Base-by-base conservation (phyloP, 2,113 vertebrate genomes). In the Ploceus nigricollis region DNA sequence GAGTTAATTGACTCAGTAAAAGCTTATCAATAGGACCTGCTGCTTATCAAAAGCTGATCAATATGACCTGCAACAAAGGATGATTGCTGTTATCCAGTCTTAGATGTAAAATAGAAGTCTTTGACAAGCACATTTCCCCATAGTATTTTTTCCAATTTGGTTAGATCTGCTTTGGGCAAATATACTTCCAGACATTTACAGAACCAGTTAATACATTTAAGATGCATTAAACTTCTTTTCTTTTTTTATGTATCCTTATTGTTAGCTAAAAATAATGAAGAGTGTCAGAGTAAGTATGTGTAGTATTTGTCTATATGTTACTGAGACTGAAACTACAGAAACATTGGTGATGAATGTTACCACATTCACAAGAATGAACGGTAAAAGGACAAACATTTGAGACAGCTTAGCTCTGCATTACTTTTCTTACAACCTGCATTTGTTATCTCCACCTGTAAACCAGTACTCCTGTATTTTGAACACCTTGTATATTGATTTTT, bases 1-100 rank as follows among this genome's bases (percentile, higher is more conserved):
- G 24, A 82, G 31, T n/a, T 80, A 60, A 56, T 44, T 69, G 24
- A 76, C 40, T 77, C 56, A 58, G 98, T 97, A 98, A 98, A 98
- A 99, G 98, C 96, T 99, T 98, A 98, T 98, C 98, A 98, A 98
- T 98, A 98, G 95, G 96, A 99, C 98, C 98, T 98, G 98, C 96
- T 56, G 54, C 54, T 56, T 56, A 56, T 22, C 54, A 15, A 98
- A 98, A 99, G 98, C 97, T 99, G 98, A 98, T 98, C 98, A 98
- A 98, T 98, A 98, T 95, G 96, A 99, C 98, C 98, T 98, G 98
- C 96, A 98, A 98, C 98, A 98, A 97, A 98, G 97, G 98, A 98
- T 80, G 98, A 98, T 75, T 97, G 94, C 95, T 91, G 81, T 96
- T 94, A 93, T 35, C 82, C 87, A 76, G 64, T 78, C 89, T 91